Conservation (phyloP, 1,140 invertebrate genomes). For the Chironomus tepperi region DNA sequence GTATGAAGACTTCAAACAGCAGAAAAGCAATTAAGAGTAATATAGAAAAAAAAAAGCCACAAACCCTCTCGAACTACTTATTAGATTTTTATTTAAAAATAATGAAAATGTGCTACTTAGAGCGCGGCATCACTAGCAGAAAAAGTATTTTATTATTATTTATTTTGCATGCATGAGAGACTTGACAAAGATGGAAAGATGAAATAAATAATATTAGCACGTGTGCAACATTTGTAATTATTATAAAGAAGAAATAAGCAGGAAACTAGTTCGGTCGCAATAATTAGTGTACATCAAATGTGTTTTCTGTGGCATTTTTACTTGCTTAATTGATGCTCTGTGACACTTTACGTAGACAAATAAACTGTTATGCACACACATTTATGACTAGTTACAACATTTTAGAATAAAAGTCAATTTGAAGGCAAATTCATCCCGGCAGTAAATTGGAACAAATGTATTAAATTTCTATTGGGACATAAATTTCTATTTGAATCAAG, state of each 20-base stretch:
- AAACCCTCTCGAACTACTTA: neutral
- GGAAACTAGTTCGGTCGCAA: neutral
- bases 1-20: neutral
- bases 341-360: neutral
- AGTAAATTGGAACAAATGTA: neutral
- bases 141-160: neutral
- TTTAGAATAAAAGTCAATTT: neutral
- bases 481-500: no score
- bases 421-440: neutral
- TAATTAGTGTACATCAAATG: constrained; percentile 1
- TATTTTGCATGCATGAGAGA: neutral
- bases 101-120: constrained; percentile 4
- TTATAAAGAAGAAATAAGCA: neutral
- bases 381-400: neutral
- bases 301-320: neutral
- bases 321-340: neutral
- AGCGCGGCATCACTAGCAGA: no score
- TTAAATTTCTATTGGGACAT: neutral
- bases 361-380: neutral
- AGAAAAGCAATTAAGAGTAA: neutral
- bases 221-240: neutral
- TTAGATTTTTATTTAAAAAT: neutral
- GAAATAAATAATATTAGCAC: neutral
- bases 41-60: neutral
- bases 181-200: neutral